Conservation (phyloP, 2,113 vertebrate species). For the Pavo muticus region DNA sequence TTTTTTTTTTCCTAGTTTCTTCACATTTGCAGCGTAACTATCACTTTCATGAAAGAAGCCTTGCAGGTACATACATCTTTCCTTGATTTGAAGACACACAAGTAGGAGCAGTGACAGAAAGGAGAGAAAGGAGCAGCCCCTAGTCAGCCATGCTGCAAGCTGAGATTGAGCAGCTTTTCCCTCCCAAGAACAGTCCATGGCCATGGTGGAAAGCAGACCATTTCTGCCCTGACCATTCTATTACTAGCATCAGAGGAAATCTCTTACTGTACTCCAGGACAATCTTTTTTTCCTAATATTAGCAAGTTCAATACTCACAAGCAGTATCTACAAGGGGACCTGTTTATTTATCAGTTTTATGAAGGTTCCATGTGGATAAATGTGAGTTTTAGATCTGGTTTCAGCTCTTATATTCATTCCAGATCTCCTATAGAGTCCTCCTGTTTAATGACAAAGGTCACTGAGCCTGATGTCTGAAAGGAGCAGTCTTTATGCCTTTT, state of each 20-base stretch:
- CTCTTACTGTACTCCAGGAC: not conserved
- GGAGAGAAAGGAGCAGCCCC: not conserved
- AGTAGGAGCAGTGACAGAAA: not conserved
- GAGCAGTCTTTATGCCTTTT: not conserved
- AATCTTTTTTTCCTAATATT: not conserved
- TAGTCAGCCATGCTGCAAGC: not conserved
- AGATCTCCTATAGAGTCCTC: not conserved
- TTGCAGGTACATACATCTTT: not conserved
- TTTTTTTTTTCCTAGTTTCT: not conserved
- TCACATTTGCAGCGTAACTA: not conserved
- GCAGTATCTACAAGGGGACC: not conserved
- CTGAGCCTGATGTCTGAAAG: not conserved
- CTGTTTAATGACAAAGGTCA: not conserved
- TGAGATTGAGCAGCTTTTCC: not conserved
- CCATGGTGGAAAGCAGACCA: not conserved
- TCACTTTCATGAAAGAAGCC: not conserved
- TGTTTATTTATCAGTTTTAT: not conserved
- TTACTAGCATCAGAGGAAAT: not conserved
- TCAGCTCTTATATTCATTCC: not conserved
- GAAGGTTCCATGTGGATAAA: not conserved
- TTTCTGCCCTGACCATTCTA: not conserved
- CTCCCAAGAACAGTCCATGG: not conserved
- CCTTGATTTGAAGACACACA: not conserved
- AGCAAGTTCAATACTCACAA: not conserved
- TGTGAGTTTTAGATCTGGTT: not conserved